Evolutionary conservation across 2,797 vertebrate species (phyloP), one percentile per base, ranked within the genome.

Genomic region (Gymnodraco acuticeps): DNA sequence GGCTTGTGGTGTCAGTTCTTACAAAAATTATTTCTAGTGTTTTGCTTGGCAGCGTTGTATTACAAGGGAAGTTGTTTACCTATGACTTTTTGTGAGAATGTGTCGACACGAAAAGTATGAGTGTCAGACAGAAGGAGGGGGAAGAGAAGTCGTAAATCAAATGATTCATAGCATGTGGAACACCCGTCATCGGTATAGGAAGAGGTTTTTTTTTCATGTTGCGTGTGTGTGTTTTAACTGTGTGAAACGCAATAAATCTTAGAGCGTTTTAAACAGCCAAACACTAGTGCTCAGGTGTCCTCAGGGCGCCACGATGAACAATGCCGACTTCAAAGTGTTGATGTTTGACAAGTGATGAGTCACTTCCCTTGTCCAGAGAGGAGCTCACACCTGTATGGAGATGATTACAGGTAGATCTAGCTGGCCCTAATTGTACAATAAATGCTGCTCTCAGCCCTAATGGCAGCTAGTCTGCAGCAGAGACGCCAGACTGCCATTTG

Each of bases 401-500:
- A 95, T 97, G 96, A 97, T 98, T 96, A 96, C 96, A 97, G 96
- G 96, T 99, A 96, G 95, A 96, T 95, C 93, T 96, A 87, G 83
- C 90, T 94, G 94, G 90, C 94, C 96, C 96, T 98, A 98, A 98
- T 97, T 98, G 97, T 96, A 97, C 95, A 96, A 96, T 97, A 98
- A 98, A 97, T 95, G 94, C 94, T 83, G 92, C 96, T 97, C 95
- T 95, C 95, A 95, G 95, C 94, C 94, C 94, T 97, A 96, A 97
- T 97, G 94, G 95, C 94, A 96, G 96, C 93, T 95, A 96, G 96
- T 95, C 96, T 96, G 91, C 93, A 92, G 94, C 91, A 83, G 93
- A 96, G 97, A 98, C 96, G 96, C 97, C 96, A 97, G 94, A 92
- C 95, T 97, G 93, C 95, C 96, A 97, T 98, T 98, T 97, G 95